Percentiles rank a stretch among this genome's conserved stretches.
Conservation (phyloP, 2,888 invertebrate genomes). For the Microdon myrmicae region DNA sequence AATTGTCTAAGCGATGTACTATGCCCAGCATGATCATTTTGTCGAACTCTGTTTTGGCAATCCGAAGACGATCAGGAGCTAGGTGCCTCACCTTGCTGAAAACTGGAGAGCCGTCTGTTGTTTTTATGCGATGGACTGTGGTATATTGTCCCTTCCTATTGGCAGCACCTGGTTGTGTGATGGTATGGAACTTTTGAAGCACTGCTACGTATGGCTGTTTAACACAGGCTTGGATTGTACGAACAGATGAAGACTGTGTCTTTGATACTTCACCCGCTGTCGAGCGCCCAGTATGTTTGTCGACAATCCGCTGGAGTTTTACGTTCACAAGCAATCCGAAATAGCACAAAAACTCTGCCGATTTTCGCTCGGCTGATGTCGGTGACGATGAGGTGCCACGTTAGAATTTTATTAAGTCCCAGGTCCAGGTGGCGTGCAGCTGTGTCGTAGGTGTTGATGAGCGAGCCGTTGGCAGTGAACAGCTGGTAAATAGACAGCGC, state of each 20-base stretch:
- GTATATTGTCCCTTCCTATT: conserved; percentile 5
- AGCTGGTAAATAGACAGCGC: not conserved
- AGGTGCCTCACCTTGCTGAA: conserved; percentile 12
- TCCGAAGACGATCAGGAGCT: conserved; percentile 15
- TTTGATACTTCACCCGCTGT: conserved; percentile 3
- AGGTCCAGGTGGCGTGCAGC: conserved; percentile 1
- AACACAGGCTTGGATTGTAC: not conserved
- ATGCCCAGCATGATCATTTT: conserved; percentile 19
- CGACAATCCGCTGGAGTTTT: conserved; percentile 10
- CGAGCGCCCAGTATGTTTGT: not conserved
- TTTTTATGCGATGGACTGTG: conserved; percentile 10
- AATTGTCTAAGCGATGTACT: conserved; percentile 3
- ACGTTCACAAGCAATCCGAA: too few species aligned
- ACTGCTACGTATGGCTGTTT: conserved; percentile 3
- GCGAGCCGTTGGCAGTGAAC: conserved; percentile 3
- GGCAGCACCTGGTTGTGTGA: conserved; percentile 5
- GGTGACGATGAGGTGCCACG: conserved; percentile 14
- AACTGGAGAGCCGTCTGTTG: conserved; percentile 8
- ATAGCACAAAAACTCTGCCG: too few species aligned
- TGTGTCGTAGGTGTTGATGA: conserved; percentile 11
- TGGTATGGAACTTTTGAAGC: conserved; percentile 6
- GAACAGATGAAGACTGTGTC: conserved; percentile 10
- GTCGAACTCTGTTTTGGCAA: conserved; percentile 12
- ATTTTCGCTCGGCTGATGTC: conserved; percentile 15
- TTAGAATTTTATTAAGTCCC: conserved; percentile 1